phyloP scores from a whole-genome alignment of 2,113 vertebrate genomes.

The Dendrocopos noguchii region DNA sequence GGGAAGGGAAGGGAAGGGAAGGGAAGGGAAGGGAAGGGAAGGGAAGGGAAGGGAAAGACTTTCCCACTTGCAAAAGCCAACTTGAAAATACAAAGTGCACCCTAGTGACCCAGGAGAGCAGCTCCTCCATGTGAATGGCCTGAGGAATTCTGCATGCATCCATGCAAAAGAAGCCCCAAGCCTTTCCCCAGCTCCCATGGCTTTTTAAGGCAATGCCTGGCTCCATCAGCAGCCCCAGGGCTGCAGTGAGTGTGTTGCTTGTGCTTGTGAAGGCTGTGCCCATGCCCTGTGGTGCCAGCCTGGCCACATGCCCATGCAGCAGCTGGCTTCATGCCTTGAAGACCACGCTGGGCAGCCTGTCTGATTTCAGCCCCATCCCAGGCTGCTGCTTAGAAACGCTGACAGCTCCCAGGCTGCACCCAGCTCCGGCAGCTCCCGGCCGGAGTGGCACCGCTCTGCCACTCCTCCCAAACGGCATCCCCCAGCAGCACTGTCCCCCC shows the following conservation, averaged over 20 bases:
- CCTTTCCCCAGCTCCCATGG: neutral
- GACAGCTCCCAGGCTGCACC: neutral
- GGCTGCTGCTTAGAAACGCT: neutral
- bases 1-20: too few species aligned
- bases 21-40: too few species aligned
- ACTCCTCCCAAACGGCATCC: fast-evolving
- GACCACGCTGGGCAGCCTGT: neutral
- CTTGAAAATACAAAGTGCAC: neutral
- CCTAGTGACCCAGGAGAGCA: neutral
- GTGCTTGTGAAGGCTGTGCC: neutral
- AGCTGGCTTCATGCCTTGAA: neutral
- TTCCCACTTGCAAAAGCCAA: neutral
- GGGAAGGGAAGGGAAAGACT: neutral
- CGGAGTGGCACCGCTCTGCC: fast-evolving
- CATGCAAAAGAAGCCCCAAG: neutral
- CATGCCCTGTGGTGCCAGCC: neutral
- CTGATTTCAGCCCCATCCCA: neutral
- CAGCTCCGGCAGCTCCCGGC: neutral
- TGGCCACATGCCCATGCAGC: fast-evolving
- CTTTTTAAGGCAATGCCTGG: neutral
- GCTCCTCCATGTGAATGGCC: fast-evolving
- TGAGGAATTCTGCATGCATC: neutral
- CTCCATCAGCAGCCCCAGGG: fast-evolving
- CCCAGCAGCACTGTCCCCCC: neutral
- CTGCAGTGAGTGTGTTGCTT: neutral